These are phyloP conservation scores for Malthinus flaveolus DNA, from an alignment of 2,888 invertebrate genomes.

Conservation along the genomic window DNA sequence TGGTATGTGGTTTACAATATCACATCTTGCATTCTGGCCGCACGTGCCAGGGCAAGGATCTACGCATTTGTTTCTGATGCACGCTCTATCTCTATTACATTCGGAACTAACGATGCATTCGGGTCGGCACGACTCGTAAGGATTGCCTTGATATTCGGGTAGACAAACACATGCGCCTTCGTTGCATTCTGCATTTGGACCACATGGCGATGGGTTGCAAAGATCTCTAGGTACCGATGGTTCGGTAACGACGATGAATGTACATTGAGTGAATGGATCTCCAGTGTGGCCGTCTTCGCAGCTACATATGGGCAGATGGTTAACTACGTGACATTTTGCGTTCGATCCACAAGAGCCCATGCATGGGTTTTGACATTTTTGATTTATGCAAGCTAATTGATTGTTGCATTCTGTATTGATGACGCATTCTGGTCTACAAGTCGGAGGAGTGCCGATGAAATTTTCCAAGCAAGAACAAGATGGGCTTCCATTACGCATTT, in stretches of 20 bases:
- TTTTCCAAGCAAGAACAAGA: constrained; percentile 80
- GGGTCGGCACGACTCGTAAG: constrained; percentile 69
- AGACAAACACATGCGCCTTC: constrained; percentile 66
- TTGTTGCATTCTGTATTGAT: constrained; percentile 79
- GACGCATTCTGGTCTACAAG: constrained; percentile 79
- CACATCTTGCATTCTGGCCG: constrained; percentile 70
- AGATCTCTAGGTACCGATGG: constrained; percentile 57
- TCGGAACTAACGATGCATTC: constrained; percentile 72
- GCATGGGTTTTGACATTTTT: constrained; percentile 82
- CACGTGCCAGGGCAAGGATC: constrained; percentile 75
- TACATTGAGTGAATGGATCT: constrained; percentile 80
- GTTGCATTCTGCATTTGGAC: constrained; percentile 69
- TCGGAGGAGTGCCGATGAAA: constrained; percentile 77
- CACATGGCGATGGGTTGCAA: constrained; percentile 77
- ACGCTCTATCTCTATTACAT: constrained; percentile 67
- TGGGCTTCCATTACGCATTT: constrained; percentile 70
- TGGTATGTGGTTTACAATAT: constrained; percentile 72
- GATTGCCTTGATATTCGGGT: constrained; percentile 68
- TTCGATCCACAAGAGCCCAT: constrained; percentile 81
- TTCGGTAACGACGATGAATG: constrained; percentile 55
- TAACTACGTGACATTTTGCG: constrained; percentile 76
- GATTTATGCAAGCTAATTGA: constrained; percentile 74
- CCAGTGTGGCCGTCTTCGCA: constrained; percentile 76
- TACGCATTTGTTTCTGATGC: constrained; percentile 68
- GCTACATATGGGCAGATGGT: constrained; percentile 80